Conservation (phyloP, 2,797 vertebrate genomes). For the Mastacembelus armatus region DNA sequence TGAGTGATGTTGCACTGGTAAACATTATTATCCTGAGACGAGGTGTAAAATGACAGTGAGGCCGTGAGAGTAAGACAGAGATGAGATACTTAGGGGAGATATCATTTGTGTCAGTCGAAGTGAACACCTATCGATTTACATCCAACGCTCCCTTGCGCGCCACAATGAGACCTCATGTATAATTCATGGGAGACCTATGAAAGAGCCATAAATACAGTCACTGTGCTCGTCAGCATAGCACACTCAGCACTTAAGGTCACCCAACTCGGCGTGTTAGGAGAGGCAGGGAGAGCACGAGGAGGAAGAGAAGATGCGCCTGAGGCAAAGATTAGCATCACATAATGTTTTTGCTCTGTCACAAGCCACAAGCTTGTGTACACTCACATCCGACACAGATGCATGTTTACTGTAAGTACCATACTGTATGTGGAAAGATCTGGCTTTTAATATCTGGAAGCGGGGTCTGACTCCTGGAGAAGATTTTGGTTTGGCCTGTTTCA, state of each 20-base stretch:
- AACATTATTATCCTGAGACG: slow-evolving; percentile 61
- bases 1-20: slow-evolving; percentile 54
- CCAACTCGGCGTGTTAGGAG: slow-evolving; percentile 49
- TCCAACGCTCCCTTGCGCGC: slow-evolving; percentile 44
- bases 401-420: too few relatives aligned
- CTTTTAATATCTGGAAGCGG: too few relatives aligned
- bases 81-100: slow-evolving; percentile 58
- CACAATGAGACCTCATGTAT: slow-evolving; percentile 67
- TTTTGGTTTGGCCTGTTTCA: slow-evolving; percentile 41
- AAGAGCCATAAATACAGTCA: slow-evolving; percentile 75
- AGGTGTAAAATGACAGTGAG: slow-evolving; percentile 57
- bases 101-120: slow-evolving; percentile 67
- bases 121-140: slow-evolving; percentile 80
- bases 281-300: slow-evolving; percentile 15
- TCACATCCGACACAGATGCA: slow-evolving; percentile 8
- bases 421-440: not conserved
- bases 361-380: not conserved
- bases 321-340: slow-evolving; percentile 20
- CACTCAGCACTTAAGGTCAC: slow-evolving; percentile 61
- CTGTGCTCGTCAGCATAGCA: slow-evolving; percentile 39
- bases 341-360: not conserved
- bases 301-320: slow-evolving; percentile 18
- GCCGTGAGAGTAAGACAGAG: slow-evolving; percentile 3
- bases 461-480: too few relatives aligned
- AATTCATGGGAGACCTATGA: slow-evolving; percentile 72